phyloP scores from a whole-genome alignment of 2,888 invertebrate species.

The Cecidostiba fungosa region DNA sequence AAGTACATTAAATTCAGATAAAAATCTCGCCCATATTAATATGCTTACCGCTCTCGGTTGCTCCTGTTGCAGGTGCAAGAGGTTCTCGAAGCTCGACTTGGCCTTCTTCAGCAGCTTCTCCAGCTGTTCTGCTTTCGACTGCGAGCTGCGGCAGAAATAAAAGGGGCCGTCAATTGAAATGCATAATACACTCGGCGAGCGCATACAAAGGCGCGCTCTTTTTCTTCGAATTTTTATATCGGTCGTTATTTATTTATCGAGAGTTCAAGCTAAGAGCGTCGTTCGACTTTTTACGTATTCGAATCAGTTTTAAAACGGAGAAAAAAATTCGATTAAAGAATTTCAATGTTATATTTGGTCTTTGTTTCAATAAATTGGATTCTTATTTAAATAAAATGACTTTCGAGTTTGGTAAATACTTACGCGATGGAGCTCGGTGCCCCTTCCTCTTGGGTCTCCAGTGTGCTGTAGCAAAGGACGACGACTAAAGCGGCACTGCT shows the following conservation, averaged over 20 bases:
- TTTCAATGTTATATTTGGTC: neutral
- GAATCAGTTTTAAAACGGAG: too few species aligned
- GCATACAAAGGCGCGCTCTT: neutral
- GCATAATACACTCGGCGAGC: neutral
- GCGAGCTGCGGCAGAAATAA: constrained; percentile 67
- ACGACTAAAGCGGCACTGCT: constrained; percentile 77
- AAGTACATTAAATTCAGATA: neutral
- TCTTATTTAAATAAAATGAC: neutral
- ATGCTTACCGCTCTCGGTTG: constrained; percentile 75
- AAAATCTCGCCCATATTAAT: neutral
- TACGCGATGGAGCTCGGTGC: constrained; percentile 52
- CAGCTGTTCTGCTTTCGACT: constrained; percentile 70
- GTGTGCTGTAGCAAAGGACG: constrained; percentile 75
- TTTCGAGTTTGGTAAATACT: constrained; percentile 24
- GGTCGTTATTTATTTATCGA: neutral
- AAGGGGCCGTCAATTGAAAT: constrained; percentile 13
- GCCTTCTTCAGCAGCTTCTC: constrained; percentile 71
- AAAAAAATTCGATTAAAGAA: neutral
- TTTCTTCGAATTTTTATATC: neutral
- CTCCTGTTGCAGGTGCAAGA: constrained; percentile 73
- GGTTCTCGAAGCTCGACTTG: constrained; percentile 69
- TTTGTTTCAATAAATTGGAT: neutral
- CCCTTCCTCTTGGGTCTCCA: constrained; percentile 73
- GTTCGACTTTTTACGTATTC: too few species aligned
- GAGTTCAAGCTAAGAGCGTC: too few species aligned